These are phyloP conservation scores for Xiphydria camelus DNA, from an alignment of 2,888 invertebrate species.

Conservation along the genomic window DNA sequence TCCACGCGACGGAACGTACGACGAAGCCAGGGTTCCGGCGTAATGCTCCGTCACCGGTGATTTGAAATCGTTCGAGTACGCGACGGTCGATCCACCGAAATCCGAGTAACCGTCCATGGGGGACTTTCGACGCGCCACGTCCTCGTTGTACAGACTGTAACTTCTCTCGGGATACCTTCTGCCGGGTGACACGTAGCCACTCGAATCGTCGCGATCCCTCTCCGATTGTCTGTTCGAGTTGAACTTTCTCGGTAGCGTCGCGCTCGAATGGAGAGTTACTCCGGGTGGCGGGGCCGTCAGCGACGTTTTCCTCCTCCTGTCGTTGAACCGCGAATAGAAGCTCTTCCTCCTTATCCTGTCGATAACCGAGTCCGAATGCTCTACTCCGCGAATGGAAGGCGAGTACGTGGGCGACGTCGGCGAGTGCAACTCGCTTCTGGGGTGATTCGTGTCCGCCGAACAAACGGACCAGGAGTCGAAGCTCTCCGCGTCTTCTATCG, in stretches of 20 bases:
- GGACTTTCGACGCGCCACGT: conserved; percentile 35
- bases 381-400: conserved; percentile 34
- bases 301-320: conserved; percentile 75
- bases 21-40: conserved; percentile 24
- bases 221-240: conserved; percentile 48
- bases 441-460: conserved; percentile 58
- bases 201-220: conserved; percentile 20
- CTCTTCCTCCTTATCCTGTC: conserved; percentile 87
- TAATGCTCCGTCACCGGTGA: conserved; percentile 36
- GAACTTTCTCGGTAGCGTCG: conserved; percentile 57
- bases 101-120: conserved; percentile 42
- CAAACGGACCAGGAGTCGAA: conserved; percentile 72
- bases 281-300: conserved; percentile 63
- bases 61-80: conserved; percentile 33
- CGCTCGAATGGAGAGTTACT: conserved; percentile 29
- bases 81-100: conserved; percentile 24
- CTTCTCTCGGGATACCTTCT: conserved; percentile 36
- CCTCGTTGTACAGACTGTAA: conserved; percentile 40
- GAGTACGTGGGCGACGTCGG: conserved; percentile 57
- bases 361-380: conserved; percentile 70
- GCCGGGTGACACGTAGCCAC: conserved; percentile 4
- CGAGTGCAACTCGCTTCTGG: conserved; percentile 53
- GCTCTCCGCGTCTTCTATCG: conserved; percentile 63
- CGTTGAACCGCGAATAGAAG: conserved; percentile 87
- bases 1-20: conserved; percentile 43